Evolutionary conservation across 2,113 vertebrate species (phyloP).

Genomic region (Plecturocebus donacophilus): DNA sequence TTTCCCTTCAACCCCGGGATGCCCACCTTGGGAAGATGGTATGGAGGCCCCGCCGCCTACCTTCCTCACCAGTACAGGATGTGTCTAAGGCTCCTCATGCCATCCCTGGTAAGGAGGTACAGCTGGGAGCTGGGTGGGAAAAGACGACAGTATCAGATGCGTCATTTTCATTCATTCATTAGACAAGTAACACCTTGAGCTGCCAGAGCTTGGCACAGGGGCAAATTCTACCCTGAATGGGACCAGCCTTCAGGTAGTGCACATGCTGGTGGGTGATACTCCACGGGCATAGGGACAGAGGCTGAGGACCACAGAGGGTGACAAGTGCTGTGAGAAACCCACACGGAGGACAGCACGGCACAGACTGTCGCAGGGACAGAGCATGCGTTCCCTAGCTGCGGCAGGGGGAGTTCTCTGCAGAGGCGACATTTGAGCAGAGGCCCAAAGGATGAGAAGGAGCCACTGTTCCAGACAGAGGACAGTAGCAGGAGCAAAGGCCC

Average conservation of each 20-base stretch:
- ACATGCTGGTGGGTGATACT: background rate
- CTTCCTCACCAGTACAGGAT: slow-evolving; percentile 86
- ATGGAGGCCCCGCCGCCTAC: slow-evolving; percentile 74
- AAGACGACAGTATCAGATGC: background rate
- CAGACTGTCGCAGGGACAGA: background rate
- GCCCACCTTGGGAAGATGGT: background rate
- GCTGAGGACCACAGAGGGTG: background rate
- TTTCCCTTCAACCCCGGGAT: fast-evolving
- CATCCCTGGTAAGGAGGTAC: slow-evolving; percentile 82
- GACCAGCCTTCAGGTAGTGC: background rate
- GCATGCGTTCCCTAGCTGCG: background rate
- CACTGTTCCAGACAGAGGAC: background rate
- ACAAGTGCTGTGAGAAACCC: background rate
- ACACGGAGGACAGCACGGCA: background rate
- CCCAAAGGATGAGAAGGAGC: background rate
- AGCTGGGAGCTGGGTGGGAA: slow-evolving; percentile 85
- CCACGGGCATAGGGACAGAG: background rate
- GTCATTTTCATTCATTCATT: background rate
- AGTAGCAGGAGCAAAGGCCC: background rate
- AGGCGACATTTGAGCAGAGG: background rate
- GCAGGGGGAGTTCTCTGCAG: background rate
- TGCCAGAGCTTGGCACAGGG: fast-evolving
- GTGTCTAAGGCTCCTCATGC: slow-evolving; percentile 81
- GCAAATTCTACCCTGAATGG: background rate
- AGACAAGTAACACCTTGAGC: background rate